phyloP scores from a whole-genome alignment of 2,888 invertebrate species.

The Macrostomum cliftonense region DNA sequence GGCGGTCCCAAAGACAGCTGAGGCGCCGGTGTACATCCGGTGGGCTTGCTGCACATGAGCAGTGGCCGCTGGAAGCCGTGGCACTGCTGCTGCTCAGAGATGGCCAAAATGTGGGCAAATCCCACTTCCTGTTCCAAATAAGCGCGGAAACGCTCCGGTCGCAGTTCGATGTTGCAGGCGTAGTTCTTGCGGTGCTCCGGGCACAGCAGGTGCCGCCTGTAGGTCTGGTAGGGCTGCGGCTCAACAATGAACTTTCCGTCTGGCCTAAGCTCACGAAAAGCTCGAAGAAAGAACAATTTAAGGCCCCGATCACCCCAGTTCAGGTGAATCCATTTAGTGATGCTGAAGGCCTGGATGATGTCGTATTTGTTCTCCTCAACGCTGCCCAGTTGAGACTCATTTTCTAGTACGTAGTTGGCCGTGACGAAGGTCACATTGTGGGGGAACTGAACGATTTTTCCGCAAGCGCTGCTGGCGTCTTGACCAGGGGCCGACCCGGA shows the following conservation, averaged over 20 bases:
- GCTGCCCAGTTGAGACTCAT: slow-evolving; percentile 58
- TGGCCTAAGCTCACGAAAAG: slow-evolving; percentile 65
- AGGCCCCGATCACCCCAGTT: slow-evolving; percentile 83
- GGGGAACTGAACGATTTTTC: too few relatives aligned
- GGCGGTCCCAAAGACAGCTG: too few relatives aligned
- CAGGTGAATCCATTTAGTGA: slow-evolving; percentile 86
- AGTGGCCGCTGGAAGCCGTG: slow-evolving; percentile 4
- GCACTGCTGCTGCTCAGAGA: slow-evolving; percentile 4
- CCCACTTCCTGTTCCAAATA: background rate
- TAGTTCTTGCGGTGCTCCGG: too few relatives aligned
- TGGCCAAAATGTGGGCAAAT: background rate
- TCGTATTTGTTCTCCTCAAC: slow-evolving; percentile 45
- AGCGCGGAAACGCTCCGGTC: too few relatives aligned
- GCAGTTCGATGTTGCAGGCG: too few relatives aligned
- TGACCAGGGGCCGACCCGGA: too few relatives aligned
- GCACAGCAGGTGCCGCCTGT: slow-evolving; percentile 38
- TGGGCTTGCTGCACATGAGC: slow-evolving; percentile 6
- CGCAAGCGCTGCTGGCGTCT: too few relatives aligned
- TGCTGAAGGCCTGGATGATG: slow-evolving; percentile 69
- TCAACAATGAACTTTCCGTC: slow-evolving; percentile 76
- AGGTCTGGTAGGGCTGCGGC: slow-evolving; percentile 75
- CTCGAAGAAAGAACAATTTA: slow-evolving; percentile 66
- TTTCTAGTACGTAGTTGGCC: slow-evolving; percentile 71
- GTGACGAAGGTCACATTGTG: too few relatives aligned
- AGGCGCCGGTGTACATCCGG: slow-evolving; percentile 5